Percentiles rank a stretch among this genome's conserved stretches.
Evolutionary conservation across 1,140 invertebrate species (phyloP).

Genomic region (Pseudomyrmex dendroicus): DNA sequence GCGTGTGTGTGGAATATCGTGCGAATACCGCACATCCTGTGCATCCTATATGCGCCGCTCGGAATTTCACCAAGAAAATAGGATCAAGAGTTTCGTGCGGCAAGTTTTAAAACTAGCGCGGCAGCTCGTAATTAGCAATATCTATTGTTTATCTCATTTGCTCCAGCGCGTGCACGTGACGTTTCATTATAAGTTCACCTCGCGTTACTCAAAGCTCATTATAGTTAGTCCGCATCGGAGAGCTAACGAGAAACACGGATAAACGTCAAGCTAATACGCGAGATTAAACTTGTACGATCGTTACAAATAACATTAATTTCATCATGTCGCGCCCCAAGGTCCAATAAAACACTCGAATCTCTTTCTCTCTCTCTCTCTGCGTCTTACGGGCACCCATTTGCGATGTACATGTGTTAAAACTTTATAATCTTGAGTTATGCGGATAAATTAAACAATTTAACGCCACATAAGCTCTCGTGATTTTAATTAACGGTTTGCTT

Average conservation of each 20-base stretch:
- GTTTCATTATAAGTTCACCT: conserved; percentile 61
- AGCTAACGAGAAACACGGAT: conserved; percentile 48
- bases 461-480: background rate
- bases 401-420: no score
- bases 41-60: background rate
- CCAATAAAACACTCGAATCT: background rate
- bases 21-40: no score
- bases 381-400: no score
- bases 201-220: conserved; percentile 45
- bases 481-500: background rate
- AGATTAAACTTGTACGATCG: conserved; percentile 43
- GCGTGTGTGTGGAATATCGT: no score
- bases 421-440: background rate
- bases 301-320: conserved; percentile 43
- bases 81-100: conserved; percentile 2
- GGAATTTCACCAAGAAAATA: conserved; percentile 14
- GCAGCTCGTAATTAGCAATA: conserved; percentile 43
- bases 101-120: conserved; percentile 32
- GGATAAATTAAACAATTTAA: background rate
- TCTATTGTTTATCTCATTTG: conserved; percentile 52
- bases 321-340: background rate
- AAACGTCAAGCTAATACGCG: conserved; percentile 40
- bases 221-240: conserved; percentile 15
- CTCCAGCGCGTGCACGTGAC: conserved; percentile 39
- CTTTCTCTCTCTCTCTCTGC: background rate